Evolutionary conservation across 2,797 vertebrate species (phyloP).

Genomic region (Enteromius unitaeniatus): DNA sequence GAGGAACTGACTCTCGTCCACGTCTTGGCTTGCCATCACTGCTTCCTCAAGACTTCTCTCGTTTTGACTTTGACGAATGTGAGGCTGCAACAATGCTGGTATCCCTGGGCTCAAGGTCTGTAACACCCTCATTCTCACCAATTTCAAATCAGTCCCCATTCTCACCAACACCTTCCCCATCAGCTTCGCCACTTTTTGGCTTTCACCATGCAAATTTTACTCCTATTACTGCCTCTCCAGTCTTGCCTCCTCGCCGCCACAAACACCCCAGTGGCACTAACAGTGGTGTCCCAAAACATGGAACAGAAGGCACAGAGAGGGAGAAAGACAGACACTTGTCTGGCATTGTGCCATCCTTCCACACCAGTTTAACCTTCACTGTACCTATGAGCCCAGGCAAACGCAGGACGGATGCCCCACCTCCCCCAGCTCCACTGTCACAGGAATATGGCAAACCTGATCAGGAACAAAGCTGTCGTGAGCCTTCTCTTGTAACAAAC

Average conservation of each 20-base stretch:
- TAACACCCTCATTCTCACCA: constrained; percentile 90
- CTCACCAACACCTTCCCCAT: constrained; percentile 89
- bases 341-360: constrained; percentile 83
- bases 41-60: constrained; percentile 83
- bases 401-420: constrained; percentile 82
- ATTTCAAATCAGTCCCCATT: constrained; percentile 93
- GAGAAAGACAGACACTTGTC: constrained; percentile 84
- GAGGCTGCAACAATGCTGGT: constrained; percentile 94
- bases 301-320: constrained; percentile 75
- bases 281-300: constrained; percentile 73
- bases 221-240: constrained; percentile 87
- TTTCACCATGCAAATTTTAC: constrained; percentile 92
- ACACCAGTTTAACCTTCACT: constrained; percentile 89
- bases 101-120: constrained; percentile 90
- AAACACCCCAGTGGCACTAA: constrained; percentile 87
- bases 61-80: constrained; percentile 93
- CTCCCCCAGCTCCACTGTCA: constrained; percentile 74
- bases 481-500: constrained; percentile 70
- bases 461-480: constrained; percentile 72
- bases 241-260: constrained; percentile 82
- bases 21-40: constrained; percentile 83
- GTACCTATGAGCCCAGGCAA: constrained; percentile 92
- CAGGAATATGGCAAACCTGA: constrained; percentile 83
- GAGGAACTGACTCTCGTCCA: constrained; percentile 85
- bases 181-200: constrained; percentile 90